Evolutionary conservation across 2,113 vertebrate genomes (phyloP), one percentile per base, ranked within the genome.

Genomic region (Laticauda colubrina): DNA sequence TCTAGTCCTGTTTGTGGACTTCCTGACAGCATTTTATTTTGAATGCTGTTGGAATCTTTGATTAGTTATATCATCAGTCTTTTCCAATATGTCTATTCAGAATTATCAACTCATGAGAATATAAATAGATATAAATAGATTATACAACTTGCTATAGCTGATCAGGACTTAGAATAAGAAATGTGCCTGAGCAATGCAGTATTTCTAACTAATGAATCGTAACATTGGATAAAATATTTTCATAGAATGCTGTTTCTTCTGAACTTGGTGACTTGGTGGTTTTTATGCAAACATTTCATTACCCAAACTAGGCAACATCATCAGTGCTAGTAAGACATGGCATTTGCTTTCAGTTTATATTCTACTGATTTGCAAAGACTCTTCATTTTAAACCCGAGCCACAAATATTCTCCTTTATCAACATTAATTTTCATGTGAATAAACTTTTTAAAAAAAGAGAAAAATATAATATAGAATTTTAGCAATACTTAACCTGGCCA

Each of bases 401-500:
- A 64, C 61, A n/a, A 64, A 64, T 64, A 64, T n/a, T 64, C 26
- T 64, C 29, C 11, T 64, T 64, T 64, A n/a, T 64, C 12, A 85
- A 43, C 89, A 92, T 18, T 92, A 24, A 45, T 91, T 26, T 48
- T 56, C 48, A 75, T 85, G 29, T 45, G 81, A 89, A 92, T 75
- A 23, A 21, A 29, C 29, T 34, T 57, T 91, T 90, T 43, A 26
- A 92, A 23, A 12, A 85, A 54, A 85, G 0, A 51, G 48, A 95
- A 56, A 95, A 91, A 92, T 57, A 1, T 2, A 51, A 1, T 57
- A 12, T 0, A 0, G 48, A 88, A 29, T 54, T 94, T 26, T 93
- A 89, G 14, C 14, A 93, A n/a, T 94, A 94, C 4, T 18, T 4
- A 85, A 85, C 94, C 91, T 95, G 48, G 23, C 91, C 89, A 88